phyloP scores from a whole-genome alignment of 2,888 invertebrate species.

The Drosophila affinis region DNA sequence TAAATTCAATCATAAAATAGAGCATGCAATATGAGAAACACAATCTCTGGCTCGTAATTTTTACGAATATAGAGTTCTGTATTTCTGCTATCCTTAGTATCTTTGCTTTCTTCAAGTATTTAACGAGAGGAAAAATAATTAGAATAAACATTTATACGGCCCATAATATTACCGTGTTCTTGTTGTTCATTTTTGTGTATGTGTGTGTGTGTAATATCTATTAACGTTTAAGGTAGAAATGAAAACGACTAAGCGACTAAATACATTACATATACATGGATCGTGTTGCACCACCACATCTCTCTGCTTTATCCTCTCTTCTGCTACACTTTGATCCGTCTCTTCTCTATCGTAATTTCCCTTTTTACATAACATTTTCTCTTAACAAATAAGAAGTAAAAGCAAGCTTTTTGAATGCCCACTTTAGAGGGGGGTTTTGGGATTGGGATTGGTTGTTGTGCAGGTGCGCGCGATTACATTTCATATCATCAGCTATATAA shows the following conservation, averaged over 20 bases:
- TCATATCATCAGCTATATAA: conserved; percentile 28
- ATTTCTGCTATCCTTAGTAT: conserved; percentile 59
- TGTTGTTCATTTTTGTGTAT: conserved; percentile 9
- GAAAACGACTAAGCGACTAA: conserved; percentile 63
- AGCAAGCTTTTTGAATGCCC: not conserved
- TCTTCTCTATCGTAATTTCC: conserved; percentile 7
- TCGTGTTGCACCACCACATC: conserved; percentile 6
- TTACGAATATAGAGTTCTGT: conserved; percentile 71
- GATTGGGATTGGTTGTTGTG: conserved; percentile 32
- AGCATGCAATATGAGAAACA: not conserved
- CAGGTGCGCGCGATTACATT: conserved; percentile 45
- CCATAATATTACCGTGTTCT: conserved; percentile 25
- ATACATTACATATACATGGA: conserved; percentile 51
- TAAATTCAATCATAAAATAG: not conserved
- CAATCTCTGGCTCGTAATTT: conserved; percentile 50
- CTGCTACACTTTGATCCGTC: conserved; percentile 9
- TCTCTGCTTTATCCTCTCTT: conserved; percentile 8
- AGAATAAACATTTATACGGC: conserved; percentile 46
- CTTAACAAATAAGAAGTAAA: not conserved
- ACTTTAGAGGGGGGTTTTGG: not conserved
- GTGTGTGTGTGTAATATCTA: conserved; percentile 33
- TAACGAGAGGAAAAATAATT: conserved; percentile 48
- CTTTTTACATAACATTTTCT: not conserved
- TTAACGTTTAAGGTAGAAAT: conserved; percentile 57
- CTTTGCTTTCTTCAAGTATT: conserved; percentile 33